Conservation (phyloP, 2,113 vertebrate genomes). For the Cyphomyrus plagiostoma region DNA sequence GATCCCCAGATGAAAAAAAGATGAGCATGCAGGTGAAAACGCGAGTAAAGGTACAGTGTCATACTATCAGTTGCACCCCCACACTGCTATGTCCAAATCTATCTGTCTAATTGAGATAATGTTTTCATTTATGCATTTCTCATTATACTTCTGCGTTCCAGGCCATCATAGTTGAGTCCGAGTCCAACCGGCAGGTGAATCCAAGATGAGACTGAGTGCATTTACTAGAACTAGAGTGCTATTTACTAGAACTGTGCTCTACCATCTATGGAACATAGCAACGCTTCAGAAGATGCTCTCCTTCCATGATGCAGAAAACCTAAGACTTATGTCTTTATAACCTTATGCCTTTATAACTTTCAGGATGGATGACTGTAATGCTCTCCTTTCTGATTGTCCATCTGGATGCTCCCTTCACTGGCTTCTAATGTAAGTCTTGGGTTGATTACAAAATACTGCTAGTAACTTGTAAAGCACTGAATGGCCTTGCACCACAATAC, state of each 20-base stretch:
- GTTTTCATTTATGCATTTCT: background rate
- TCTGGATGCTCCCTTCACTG: background rate
- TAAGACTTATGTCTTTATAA: background rate
- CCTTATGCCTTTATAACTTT: background rate
- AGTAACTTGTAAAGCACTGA: background rate
- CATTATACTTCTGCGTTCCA: background rate
- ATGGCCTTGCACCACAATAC: background rate
- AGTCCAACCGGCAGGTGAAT: background rate
- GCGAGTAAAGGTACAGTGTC: background rate
- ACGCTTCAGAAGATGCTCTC: background rate
- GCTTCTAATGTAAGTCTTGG: background rate
- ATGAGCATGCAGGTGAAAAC: background rate
- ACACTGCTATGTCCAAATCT: background rate
- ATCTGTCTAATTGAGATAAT: background rate
- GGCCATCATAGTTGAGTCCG: background rate
- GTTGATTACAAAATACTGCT: background rate
- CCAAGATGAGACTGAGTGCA: background rate
- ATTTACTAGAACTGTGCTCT: background rate
- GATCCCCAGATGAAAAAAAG: background rate
- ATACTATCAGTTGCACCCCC: background rate
- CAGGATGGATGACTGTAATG: background rate
- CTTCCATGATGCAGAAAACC: background rate
- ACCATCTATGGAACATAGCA: background rate
- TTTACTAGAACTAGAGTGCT: no score
- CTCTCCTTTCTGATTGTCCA: background rate